A percentile compares a stretch with the other conserved stretches of the same genome.
phyloP scores from a whole-genome alignment of 2,113 vertebrate genomes.

The Forbesichthys papilliferus region DNA sequence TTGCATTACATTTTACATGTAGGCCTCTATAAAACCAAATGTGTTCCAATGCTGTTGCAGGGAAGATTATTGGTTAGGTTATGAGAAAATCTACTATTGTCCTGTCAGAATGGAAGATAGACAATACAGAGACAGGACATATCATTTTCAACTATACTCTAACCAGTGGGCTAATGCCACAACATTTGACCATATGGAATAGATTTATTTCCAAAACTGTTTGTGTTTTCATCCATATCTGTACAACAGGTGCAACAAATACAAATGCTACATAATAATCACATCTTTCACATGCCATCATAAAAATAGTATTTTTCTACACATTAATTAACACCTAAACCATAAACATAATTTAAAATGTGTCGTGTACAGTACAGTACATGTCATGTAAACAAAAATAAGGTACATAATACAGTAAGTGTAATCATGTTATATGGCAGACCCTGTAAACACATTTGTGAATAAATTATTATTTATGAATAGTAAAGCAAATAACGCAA shows the following conservation, averaged over 20 bases:
- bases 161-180: not conserved
- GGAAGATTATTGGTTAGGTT: too few relatives aligned
- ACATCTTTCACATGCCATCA: slow-evolving; percentile 64
- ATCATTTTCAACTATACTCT: too few relatives aligned
- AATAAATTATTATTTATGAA: slow-evolving; percentile 35
- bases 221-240: slow-evolving; percentile 44
- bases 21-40: too few relatives aligned
- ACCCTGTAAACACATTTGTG: slow-evolving; percentile 1
- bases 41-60: too few relatives aligned
- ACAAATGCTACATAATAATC: slow-evolving; percentile 55
- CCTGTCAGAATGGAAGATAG: too few relatives aligned
- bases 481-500: slow-evolving; percentile 26
- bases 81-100: too few relatives aligned
- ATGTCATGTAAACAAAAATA: slow-evolving; percentile 27
- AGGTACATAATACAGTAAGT: slow-evolving; percentile 35
- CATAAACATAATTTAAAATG: slow-evolving; percentile 42
- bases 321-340: slow-evolving; percentile 25
- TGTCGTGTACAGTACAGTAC: not conserved
- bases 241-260: slow-evolving; percentile 60
- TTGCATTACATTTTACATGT: too few relatives aligned
- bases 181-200: not conserved
- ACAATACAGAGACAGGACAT: not conserved
- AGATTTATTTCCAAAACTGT: slow-evolving; percentile 65
- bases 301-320: slow-evolving; percentile 47
- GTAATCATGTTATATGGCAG: not conserved